phyloP scores from a whole-genome alignment of 2,888 invertebrate genomes.

The Cenopis cana region DNA sequence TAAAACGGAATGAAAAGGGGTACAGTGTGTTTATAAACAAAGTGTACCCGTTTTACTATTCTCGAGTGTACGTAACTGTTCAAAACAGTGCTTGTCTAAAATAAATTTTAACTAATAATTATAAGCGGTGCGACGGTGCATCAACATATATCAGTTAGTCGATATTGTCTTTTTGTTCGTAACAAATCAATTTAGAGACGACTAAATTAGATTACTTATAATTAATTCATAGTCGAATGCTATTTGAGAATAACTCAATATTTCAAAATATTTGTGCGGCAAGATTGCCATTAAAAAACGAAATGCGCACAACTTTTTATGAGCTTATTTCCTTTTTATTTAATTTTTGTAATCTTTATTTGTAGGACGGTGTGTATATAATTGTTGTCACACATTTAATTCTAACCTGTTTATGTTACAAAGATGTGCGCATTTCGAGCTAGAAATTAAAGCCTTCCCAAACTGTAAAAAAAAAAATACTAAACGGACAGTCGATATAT shows the following conservation, averaged over 20 bases:
- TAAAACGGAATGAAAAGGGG: neutral
- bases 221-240: constrained; percentile 48
- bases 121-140: constrained; percentile 26
- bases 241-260: constrained; percentile 64
- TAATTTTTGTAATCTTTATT: constrained; percentile 9
- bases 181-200: constrained; percentile 48
- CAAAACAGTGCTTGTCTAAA: constrained; percentile 4
- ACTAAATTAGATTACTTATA: constrained; percentile 46
- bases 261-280: constrained; percentile 67
- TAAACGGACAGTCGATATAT: constrained; percentile 62
- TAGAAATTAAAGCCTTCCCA: constrained; percentile 61
- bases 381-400: neutral
- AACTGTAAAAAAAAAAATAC: constrained; percentile 48
- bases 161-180: constrained; percentile 38
- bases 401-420: neutral
- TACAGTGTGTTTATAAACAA: neutral
- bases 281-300: constrained; percentile 46
- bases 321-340: neutral
- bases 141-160: constrained; percentile 14
- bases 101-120: constrained; percentile 1
- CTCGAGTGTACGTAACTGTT: neutral
- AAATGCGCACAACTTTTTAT: constrained; percentile 32
- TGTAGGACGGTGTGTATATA: constrained; percentile 6
- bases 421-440: constrained; percentile 51
- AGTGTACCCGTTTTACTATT: neutral